Conservation (phyloP, 2,888 invertebrate genomes). For the Diarsia rubi region DNA sequence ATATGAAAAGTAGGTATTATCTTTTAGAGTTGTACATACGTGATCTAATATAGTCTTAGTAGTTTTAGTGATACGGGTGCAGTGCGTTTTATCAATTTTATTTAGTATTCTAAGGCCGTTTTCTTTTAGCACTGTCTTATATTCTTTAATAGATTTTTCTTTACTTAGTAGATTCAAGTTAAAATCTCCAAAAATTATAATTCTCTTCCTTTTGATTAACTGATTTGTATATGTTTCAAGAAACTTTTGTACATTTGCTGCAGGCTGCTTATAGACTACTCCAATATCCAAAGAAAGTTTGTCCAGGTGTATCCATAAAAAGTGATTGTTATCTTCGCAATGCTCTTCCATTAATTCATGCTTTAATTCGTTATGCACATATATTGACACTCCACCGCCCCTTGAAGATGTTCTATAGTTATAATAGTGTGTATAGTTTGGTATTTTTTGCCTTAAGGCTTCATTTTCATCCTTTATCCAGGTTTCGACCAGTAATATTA, state of each 20-base stretch:
- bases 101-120: slow-evolving; percentile 13
- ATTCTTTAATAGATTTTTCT: too few relatives aligned
- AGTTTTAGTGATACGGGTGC: slow-evolving; percentile 7
- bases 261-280: slow-evolving; percentile 4
- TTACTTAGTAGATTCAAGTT: slow-evolving; percentile 2
- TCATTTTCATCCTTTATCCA: slow-evolving; percentile 4
- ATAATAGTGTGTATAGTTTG: slow-evolving; percentile 1
- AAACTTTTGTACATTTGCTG: slow-evolving; percentile 2
- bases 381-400: slow-evolving; percentile 8
- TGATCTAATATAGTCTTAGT: background rate
- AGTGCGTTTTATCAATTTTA: slow-evolving; percentile 10
- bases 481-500: background rate
- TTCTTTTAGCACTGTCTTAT: slow-evolving; percentile 4
- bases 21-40: slow-evolving; percentile 6
- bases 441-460: background rate
- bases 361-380: background rate
- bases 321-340: slow-evolving; percentile 8
- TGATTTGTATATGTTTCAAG: background rate
- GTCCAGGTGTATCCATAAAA: slow-evolving; percentile 5
- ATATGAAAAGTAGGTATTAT: background rate
- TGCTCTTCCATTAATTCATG: background rate
- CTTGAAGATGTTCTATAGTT: slow-evolving; percentile 10
- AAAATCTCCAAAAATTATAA: background rate
- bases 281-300: slow-evolving; percentile 6
- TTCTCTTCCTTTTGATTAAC: background rate